These are phyloP conservation scores for Apis cerana DNA, from an alignment of 1,140 invertebrate genomes.

Conservation along the genomic window DNA sequence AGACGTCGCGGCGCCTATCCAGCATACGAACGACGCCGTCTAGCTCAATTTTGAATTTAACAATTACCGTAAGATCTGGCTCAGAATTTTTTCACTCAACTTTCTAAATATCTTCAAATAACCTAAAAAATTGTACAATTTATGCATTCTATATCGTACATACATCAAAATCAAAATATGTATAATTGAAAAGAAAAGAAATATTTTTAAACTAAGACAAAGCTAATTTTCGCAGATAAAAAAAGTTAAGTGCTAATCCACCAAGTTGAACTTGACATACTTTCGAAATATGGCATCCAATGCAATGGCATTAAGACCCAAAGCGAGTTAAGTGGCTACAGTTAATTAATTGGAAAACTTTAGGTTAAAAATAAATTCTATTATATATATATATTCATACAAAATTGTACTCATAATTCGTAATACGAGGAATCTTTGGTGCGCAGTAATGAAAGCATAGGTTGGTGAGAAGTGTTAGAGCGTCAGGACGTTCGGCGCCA, in stretches of 20 bases:
- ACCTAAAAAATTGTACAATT: no score
- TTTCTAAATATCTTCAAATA: no score
- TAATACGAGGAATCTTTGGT: slow-evolving; percentile 12
- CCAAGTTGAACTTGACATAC: no score
- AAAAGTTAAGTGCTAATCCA: no score
- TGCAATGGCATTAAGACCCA: no score
- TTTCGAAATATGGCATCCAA: no score
- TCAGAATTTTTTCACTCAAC: slow-evolving; percentile 11
- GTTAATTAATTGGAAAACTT: no score
- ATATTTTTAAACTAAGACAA: no score
- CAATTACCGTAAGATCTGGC: slow-evolving; percentile 50
- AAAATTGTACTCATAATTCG: not conserved
- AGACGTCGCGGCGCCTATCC: slow-evolving; percentile 61
- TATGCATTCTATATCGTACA: not conserved
- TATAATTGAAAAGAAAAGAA: no score
- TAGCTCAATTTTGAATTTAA: slow-evolving; percentile 56
- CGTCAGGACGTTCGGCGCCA: slow-evolving; percentile 69
- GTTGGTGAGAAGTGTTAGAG: slow-evolving; percentile 44
- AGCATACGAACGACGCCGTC: slow-evolving; percentile 56
- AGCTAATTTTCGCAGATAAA: no score
- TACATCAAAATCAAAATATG: no score
- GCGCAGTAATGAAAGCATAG: slow-evolving; percentile 35
- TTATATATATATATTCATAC: not conserved
- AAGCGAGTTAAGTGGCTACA: no score
- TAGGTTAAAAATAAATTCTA: not conserved